Evolutionary conservation across 2,113 vertebrate species (phyloP).

Genomic region (Melanotaenia duboulayi): DNA sequence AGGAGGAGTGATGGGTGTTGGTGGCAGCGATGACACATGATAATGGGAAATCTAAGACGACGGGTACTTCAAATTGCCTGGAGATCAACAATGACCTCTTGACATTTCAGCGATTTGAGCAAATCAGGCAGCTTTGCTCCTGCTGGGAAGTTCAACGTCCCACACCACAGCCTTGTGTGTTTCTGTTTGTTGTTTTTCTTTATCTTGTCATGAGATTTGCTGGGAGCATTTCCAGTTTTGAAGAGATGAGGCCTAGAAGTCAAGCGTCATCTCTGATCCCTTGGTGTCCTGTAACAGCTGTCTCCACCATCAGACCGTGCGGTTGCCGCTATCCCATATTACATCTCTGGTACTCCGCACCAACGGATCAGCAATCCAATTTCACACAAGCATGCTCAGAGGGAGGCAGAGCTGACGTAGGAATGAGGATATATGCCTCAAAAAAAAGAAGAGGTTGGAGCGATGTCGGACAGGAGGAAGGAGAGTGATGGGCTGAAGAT

Average conservation of each 20-base stretch:
- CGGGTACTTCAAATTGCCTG: slow-evolving; percentile 48
- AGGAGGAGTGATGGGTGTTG: neutral
- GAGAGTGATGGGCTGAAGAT: slow-evolving; percentile 1
- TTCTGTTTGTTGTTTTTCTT: slow-evolving; percentile 34
- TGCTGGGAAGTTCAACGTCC: neutral
- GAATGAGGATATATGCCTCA: slow-evolving; percentile 64
- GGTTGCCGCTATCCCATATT: slow-evolving; percentile 74
- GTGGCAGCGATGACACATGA: slow-evolving; percentile 40
- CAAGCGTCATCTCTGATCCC: slow-evolving; percentile 62
- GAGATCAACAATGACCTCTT: slow-evolving; percentile 50
- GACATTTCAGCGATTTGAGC: slow-evolving; percentile 38
- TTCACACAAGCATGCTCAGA: slow-evolving; percentile 80
- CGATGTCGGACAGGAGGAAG: slow-evolving; percentile 19
- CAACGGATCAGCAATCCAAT: slow-evolving; percentile 84
- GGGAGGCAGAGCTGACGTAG: slow-evolving; percentile 59
- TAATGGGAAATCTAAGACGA: slow-evolving; percentile 55
- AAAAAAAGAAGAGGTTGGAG: slow-evolving; percentile 55
- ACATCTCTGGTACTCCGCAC: slow-evolving; percentile 81
- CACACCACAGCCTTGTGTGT: neutral
- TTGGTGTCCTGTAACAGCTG: slow-evolving; percentile 68
- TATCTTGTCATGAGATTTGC: slow-evolving; percentile 53
- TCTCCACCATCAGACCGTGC: slow-evolving; percentile 63
- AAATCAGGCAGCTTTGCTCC: slow-evolving; percentile 35
- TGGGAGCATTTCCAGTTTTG: slow-evolving; percentile 37
- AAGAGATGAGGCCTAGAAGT: slow-evolving; percentile 50